phyloP scores from a whole-genome alignment of 2,888 invertebrate species.

The Cryptocheilus praepositus region DNA sequence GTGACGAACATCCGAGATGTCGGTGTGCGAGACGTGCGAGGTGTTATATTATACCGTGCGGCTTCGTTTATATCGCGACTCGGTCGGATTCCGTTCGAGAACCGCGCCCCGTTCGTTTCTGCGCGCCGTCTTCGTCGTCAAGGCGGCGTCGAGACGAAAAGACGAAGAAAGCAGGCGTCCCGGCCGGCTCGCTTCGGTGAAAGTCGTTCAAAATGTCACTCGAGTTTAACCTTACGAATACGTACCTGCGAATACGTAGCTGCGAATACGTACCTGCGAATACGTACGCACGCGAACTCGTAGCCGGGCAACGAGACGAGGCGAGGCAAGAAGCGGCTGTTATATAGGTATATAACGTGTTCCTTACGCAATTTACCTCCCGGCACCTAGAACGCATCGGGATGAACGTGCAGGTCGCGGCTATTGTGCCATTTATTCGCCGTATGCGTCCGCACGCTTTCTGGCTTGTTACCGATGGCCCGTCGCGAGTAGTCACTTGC shows the following conservation, averaged over 20 bases:
- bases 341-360: conserved; percentile 1
- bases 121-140: too few species aligned
- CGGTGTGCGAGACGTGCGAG: conserved; percentile 2
- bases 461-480: too few species aligned
- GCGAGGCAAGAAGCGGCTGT: background rate
- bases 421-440: too few species aligned
- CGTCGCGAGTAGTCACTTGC: too few species aligned
- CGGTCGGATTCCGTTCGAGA: conserved; percentile 19
- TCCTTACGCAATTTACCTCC: background rate
- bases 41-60: conserved; percentile 9
- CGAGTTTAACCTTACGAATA: conserved; percentile 69
- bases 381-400: conserved; percentile 10
- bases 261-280: conserved; percentile 19
- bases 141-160: conserved; percentile 54
- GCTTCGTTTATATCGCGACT: conserved; percentile 14
- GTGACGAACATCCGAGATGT: background rate
- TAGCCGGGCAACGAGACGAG: conserved; percentile 14
- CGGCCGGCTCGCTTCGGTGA: conserved; percentile 62
- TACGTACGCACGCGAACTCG: conserved; percentile 18
- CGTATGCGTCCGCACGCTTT: too few species aligned
- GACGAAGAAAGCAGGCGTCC: conserved; percentile 66
- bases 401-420: background rate
- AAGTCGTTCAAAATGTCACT: conserved; percentile 73
- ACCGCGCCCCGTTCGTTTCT: conserved; percentile 44
- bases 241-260: conserved; percentile 38